Base-by-base conservation (phyloP, 2,113 vertebrate genomes). In the Danionella cerebrum region DNA sequence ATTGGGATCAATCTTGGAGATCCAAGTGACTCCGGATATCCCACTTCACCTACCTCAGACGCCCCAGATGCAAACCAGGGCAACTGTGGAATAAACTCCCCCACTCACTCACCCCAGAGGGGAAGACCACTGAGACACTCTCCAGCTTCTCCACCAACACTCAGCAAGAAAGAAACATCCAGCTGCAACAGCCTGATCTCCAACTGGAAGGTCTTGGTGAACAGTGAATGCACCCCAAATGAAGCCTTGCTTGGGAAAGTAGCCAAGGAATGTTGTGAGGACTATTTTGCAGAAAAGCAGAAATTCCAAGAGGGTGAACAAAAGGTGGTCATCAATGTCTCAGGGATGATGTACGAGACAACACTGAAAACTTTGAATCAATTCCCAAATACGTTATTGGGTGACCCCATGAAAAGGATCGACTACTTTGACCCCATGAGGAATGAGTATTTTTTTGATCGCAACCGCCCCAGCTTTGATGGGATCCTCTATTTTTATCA, bases 401-500 rank as follows among this genome's bases (percentile, higher is more conserved):
- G 96, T 31, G 89, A 97, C 74, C 89, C 92, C 0, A 87, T 89
- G 16, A 97, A 92, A 82, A 88, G 96, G 79, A 91, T 94, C 75
- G 85, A 83, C 10, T 95, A 94, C 84, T 98, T 98, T 1, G 95
- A 98, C 79, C 94, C 93, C 19, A 94, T 98, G 93, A 95, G 81
- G 70, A 98, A 98, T 0, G 94, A 98, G 6, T 98, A 98, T 67
- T 98, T 98, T 80, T 98, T 98, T 60, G 96, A 98, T 55, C 82
- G 96, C 77, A 97, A 97, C 80, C 89, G 96, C 1, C 95, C 96
- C n/a, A 93, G 94, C 63, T 98, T 98, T 70, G 96, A 98, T 71
- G 94, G 94, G n/a, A 94, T 98, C 68, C 85, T 98, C 1, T 96
- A 96, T 79, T 98, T 91, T 72, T 98, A 98, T 60, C 96, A 98